Evolutionary conservation across 2,797 vertebrate species (phyloP).

Genomic region (Calcarius lapponicus): DNA sequence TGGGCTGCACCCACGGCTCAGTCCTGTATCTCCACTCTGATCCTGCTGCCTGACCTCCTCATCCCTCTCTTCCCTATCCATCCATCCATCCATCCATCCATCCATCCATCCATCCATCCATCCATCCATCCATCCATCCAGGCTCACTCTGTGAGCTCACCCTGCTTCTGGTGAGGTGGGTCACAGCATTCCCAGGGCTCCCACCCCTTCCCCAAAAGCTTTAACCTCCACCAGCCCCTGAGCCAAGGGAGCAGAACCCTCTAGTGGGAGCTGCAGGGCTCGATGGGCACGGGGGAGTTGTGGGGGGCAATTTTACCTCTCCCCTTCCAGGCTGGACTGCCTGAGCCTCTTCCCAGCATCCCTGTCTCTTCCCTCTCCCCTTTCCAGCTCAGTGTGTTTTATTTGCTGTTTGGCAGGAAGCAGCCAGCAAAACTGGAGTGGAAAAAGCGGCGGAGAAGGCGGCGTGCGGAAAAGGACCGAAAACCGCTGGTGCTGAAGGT

Average conservation of each 20-base stretch:
- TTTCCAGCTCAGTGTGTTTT: background rate
- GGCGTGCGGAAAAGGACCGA: background rate
- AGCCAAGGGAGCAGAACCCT: background rate
- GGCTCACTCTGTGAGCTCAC: background rate
- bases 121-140: background rate
- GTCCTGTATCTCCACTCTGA: background rate
- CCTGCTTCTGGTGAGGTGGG: background rate
- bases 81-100: background rate
- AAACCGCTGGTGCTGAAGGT: background rate
- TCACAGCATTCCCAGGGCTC: background rate
- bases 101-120: background rate
- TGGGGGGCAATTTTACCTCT: background rate
- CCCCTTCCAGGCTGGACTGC: background rate
- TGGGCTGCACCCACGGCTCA: background rate
- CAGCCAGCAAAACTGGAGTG: conserved; percentile 65
- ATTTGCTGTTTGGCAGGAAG: conserved; percentile 69
- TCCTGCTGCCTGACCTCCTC: background rate
- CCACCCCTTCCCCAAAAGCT: background rate
- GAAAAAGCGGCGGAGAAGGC: conserved; percentile 31
- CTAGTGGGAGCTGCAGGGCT: accelerated
- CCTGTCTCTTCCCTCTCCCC: background rate
- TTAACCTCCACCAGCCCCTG: background rate
- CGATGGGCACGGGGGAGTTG: accelerated
- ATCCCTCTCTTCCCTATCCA: background rate
- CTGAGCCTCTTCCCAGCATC: background rate